Percentiles rank a stretch among this genome's conserved stretches.
Evolutionary conservation across 2,797 vertebrate genomes (phyloP).

Genomic region (Anguilla marmorata): DNA sequence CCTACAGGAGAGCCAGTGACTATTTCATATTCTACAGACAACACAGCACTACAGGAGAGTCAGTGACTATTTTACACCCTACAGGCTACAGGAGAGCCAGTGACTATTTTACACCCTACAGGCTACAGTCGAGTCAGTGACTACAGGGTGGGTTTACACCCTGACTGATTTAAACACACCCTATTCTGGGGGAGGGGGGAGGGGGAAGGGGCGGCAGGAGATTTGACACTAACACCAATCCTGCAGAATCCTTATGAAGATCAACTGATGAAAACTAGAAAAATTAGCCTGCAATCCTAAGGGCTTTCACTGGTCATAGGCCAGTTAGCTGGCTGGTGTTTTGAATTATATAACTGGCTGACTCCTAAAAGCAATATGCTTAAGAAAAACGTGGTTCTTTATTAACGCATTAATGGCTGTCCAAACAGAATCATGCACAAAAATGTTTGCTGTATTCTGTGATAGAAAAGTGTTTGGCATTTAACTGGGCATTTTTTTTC

Average conservation of each 20-base stretch:
- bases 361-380: not conserved
- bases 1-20: too few relatives aligned
- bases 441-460: not conserved
- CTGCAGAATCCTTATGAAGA: not conserved
- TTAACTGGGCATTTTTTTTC: not conserved
- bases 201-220: too few relatives aligned
- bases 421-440: not conserved
- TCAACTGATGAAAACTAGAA: not conserved
- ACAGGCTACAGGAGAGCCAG: too few relatives aligned
- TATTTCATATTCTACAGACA: too few relatives aligned
- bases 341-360: not conserved
- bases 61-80: not conserved
- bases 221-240: not conserved
- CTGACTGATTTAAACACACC: too few relatives aligned
- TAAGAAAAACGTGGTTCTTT: not conserved
- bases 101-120: not conserved
- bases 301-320: not conserved
- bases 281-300: not conserved
- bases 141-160: too few relatives aligned
- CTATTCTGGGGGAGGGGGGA: too few relatives aligned
- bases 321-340: not conserved
- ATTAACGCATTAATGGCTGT: not conserved
- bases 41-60: not conserved
- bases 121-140: not conserved
- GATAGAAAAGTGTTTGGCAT: not conserved